A percentile compares a stretch with the other conserved stretches of the same genome.
Evolutionary conservation across 2,888 invertebrate species (phyloP).

Genomic region (Pecten maximus): DNA sequence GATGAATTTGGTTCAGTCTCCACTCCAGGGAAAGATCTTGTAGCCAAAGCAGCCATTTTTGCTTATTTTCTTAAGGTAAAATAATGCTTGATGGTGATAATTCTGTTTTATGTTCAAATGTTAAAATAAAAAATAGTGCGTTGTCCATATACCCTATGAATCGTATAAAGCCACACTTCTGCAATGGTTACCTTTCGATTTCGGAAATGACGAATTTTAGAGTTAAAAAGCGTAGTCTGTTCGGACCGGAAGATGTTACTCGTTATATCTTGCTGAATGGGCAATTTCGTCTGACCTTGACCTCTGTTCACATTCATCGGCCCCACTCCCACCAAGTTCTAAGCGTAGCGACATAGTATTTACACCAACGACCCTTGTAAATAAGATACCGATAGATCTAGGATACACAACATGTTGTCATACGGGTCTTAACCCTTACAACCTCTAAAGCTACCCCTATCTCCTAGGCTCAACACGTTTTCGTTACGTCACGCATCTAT

Average conservation of each 20-base stretch:
- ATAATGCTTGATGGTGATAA: no score
- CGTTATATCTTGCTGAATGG: neutral
- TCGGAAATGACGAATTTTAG: no score
- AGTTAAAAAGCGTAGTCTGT: no score
- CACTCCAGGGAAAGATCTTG: no score
- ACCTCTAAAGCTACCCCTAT: neutral
- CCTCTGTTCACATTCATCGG: neutral
- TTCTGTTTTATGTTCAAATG: no score
- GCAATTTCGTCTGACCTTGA: neutral
- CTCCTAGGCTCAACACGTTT: neutral
- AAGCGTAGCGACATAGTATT: neutral
- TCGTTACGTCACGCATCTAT: neutral
- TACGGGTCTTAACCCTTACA: neutral
- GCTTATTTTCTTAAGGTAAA: no score
- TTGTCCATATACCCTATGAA: no score
- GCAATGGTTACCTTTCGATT: no score
- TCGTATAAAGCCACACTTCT: no score
- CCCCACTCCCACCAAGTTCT: neutral
- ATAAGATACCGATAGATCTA: neutral
- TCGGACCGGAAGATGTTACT: neutral
- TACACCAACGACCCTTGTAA: neutral
- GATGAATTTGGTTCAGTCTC: no score
- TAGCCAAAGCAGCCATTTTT: no score
- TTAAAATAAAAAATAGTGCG: no score
- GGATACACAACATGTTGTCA: conserved; percentile 3